phyloP scores from a whole-genome alignment of 2,113 vertebrate genomes.

The Struthio camelus region DNA sequence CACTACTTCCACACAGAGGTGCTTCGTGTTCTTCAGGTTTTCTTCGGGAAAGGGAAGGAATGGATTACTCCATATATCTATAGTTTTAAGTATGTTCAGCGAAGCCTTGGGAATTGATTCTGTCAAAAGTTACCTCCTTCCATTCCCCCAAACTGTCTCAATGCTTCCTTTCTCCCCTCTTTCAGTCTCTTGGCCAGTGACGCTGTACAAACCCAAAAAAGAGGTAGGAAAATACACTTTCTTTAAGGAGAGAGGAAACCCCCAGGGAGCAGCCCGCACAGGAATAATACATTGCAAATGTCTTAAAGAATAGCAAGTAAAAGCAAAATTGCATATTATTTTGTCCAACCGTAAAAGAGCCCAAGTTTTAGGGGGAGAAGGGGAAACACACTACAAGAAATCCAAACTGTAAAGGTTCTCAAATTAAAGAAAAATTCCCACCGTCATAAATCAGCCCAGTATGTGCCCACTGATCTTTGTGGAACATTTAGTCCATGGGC shows the following conservation, averaged over 20 bases:
- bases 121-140: too few species aligned
- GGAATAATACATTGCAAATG: neutral
- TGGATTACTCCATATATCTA: neutral
- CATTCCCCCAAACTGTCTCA: neutral
- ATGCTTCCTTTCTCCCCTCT: neutral
- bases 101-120: neutral
- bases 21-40: neutral
- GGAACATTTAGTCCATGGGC: accelerated
- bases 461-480: accelerated
- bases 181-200: neutral
- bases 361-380: neutral
- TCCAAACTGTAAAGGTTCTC: neutral
- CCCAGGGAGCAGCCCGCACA: neutral
- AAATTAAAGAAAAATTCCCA: neutral
- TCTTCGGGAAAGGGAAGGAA: neutral
- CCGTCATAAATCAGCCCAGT: neutral
- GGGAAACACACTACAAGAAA: neutral
- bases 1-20: neutral
- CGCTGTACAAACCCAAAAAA: neutral
- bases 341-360: neutral
- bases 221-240: neutral
- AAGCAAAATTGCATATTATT: neutral
- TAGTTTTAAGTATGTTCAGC: neutral
- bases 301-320: neutral
- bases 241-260: neutral